Base-by-base conservation (phyloP, 2,888 invertebrate genomes). In the Drosophila atripex region DNA sequence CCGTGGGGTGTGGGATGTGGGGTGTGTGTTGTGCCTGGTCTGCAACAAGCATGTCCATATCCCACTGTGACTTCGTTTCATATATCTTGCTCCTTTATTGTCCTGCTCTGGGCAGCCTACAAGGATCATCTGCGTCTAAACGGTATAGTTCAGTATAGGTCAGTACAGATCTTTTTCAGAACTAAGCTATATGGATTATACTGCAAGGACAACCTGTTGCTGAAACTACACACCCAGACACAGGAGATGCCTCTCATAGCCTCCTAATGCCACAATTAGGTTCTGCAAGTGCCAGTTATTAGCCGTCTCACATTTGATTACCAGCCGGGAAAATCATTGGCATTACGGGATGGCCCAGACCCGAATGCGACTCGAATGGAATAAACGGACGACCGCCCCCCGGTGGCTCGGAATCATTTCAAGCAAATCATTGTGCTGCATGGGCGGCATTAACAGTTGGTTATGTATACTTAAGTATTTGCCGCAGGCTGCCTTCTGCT, bases 391-490 rank as follows among this genome's bases (percentile, higher is more conserved):
- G 18, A 18, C 16, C 39, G 9, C 14, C 16, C 14, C 5, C 9
- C 0, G 16, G 18, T 18, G 18, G 41, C 41, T 18, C 3, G 39
- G 39, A 80, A 73, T 64, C 76, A 65, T 80, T 83, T 66, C 41
- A 52, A 56, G 65, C 57, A 69, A 70, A 70, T 70, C 63, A 70
- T 70, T 70, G 63, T 32, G 63, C 63, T 39, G 70, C n/a, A n/a
- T n/a, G 39, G 50, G 45, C 64, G 55, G 71, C 71, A 70, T 70
- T 70, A 63, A 71, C 70, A 63, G 71, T 70, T 70, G 51, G 61
- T 63, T 70, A 52, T 70, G 71, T 70, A 70, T 55, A 51, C 69
- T 70, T 70, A 70, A 70, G 69, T 70, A 70, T 55, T 55, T 52
- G 71, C 70, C 70, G 49, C 51, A 28, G 64, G 64, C 64, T 23